phyloP scores from a whole-genome alignment of 2,113 vertebrate genomes.

The Channa argus region DNA sequence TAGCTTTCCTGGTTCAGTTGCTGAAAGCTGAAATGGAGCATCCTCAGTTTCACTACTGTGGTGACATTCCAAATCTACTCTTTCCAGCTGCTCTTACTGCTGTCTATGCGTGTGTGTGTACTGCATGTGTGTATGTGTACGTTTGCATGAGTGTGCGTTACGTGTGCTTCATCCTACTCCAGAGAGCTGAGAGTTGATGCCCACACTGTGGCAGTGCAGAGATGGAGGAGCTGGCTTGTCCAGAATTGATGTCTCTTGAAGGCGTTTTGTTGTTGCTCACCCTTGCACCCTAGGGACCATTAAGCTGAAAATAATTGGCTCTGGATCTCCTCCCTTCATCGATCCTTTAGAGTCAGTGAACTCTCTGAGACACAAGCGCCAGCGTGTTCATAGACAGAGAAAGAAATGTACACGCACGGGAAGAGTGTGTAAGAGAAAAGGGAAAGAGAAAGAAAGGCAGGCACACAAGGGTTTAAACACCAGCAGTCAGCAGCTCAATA shows the following conservation, averaged over 20 bases:
- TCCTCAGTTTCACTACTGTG: conserved; percentile 37
- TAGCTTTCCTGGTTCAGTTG: conserved; percentile 38
- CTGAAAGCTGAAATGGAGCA: conserved; percentile 38
- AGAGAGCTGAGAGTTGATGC: conserved; percentile 69
- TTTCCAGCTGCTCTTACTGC: conserved; percentile 61
- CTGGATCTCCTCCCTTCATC: conserved; percentile 85
- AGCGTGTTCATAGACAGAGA: conserved; percentile 57
- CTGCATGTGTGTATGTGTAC: background rate
- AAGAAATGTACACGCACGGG: conserved; percentile 45
- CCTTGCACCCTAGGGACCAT: conserved; percentile 84
- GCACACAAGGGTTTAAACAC: conserved; percentile 49
- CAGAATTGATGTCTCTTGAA: conserved; percentile 83
- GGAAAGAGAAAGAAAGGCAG: conserved; percentile 40
- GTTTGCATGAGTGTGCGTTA: conserved; percentile 13
- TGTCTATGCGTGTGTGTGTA: background rate
- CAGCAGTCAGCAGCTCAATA: conserved; percentile 55
- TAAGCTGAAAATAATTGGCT: conserved; percentile 90
- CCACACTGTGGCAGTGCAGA: conserved; percentile 62
- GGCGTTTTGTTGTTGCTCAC: conserved; percentile 86
- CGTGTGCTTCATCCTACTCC: conserved; percentile 54
- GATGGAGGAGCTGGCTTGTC: conserved; percentile 80
- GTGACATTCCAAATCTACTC: conserved; percentile 33
- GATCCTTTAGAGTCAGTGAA: conserved; percentile 87
- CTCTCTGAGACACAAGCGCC: conserved; percentile 75
- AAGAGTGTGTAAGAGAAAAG: conserved; percentile 30